Conservation (phyloP, 1,140 invertebrate genomes). For the Melitaea cinxia region DNA sequence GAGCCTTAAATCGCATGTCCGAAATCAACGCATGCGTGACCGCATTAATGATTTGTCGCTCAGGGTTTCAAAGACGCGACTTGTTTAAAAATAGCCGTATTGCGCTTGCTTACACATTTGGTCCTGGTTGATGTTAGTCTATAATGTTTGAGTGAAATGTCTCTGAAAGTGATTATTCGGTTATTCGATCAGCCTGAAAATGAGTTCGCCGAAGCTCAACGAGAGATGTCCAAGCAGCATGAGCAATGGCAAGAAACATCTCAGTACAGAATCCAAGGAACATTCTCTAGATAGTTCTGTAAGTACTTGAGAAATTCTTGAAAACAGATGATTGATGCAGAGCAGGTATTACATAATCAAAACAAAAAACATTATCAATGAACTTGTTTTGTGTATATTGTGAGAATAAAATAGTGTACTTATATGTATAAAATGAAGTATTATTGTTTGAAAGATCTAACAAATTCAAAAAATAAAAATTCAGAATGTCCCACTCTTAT, state of each 20-base stretch:
- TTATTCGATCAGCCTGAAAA: conserved; percentile 32
- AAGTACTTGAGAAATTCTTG: conserved; percentile 38
- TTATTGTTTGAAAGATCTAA: too few species aligned
- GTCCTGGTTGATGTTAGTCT: neutral
- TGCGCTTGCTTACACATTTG: conserved; percentile 21
- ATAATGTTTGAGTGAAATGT: conserved; percentile 10
- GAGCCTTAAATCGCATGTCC: conserved; percentile 30
- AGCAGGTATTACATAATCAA: too few species aligned
- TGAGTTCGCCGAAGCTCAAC: conserved; percentile 73
- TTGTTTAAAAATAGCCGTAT: conserved; percentile 28
- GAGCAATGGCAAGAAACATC: conserved; percentile 67
- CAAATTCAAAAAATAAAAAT: too few species aligned
- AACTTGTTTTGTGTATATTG: too few species aligned
- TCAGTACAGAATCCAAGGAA: conserved; percentile 66
- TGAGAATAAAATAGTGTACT: too few species aligned
- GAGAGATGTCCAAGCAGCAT: conserved; percentile 67
- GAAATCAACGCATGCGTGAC: conserved; percentile 39
- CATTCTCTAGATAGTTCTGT: conserved; percentile 74
- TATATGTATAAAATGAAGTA: too few species aligned
- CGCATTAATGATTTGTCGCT: conserved; percentile 29
- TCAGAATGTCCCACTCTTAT: neutral
- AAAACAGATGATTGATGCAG: neutral
- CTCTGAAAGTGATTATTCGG: conserved; percentile 18
- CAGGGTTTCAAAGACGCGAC: neutral
- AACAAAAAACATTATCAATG: too few species aligned